A percentile compares a stretch with the other conserved stretches of the same genome.
Evolutionary conservation across 2,888 invertebrate species (phyloP).

Genomic region (Caenorhabditis auriculariae): DNA sequence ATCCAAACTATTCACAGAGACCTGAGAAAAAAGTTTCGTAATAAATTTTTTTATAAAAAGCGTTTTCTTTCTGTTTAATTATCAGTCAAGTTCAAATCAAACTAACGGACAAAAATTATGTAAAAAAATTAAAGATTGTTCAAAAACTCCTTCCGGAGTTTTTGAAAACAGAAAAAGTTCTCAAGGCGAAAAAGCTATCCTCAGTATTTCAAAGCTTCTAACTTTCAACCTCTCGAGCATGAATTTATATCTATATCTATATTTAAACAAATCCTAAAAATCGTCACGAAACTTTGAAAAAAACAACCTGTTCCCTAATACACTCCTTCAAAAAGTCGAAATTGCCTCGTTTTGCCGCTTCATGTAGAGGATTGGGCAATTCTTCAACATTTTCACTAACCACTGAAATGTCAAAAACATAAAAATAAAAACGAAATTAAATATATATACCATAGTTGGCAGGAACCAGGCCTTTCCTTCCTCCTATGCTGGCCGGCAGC

Average conservation of each 20-base stretch:
- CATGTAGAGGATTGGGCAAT: conserved; percentile 72
- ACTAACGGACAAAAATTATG: no score
- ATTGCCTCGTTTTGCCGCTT: conserved; percentile 74
- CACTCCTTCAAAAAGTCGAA: conserved; percentile 71
- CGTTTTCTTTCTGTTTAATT: no score
- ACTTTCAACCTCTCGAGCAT: no score
- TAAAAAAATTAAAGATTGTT: no score
- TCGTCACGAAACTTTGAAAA: no score
- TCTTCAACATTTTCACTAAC: conserved; percentile 65
- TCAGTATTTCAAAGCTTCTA: no score
- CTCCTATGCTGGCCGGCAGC: conserved; percentile 45
- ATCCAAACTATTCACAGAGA: conserved; percentile 73
- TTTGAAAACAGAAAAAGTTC: no score
- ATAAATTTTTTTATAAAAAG: background rate
- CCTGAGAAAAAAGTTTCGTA: conserved; percentile 56
- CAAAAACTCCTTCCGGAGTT: no score
- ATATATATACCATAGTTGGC: conserved; percentile 39
- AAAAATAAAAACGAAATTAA: background rate
- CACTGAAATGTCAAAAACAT: conserved; percentile 27
- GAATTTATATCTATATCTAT: no score
- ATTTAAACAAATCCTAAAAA: no score
- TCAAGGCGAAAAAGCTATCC: no score
- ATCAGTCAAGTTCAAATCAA: no score
- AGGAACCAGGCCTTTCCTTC: conserved; percentile 47
- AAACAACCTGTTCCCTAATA: conserved; percentile 69